phyloP scores from a whole-genome alignment of 2,797 vertebrate species.

The Clarias pachynema region DNA sequence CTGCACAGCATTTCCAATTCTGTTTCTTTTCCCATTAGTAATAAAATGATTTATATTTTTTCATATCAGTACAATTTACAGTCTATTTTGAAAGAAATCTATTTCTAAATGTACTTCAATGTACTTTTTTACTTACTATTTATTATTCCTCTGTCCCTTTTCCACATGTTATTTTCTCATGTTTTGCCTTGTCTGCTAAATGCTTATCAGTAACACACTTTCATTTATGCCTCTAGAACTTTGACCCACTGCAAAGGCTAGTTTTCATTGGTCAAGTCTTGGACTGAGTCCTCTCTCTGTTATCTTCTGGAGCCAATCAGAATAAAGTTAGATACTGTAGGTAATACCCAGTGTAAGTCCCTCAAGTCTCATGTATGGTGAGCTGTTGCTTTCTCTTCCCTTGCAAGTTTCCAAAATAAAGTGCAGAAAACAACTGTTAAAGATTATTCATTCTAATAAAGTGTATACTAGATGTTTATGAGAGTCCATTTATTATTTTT shows the following conservation, averaged over 20 bases:
- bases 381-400: conserved; percentile 52
- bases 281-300: conserved; percentile 39
- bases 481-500: not conserved
- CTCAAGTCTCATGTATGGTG: conserved; percentile 31
- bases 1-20: not conserved
- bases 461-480: not conserved
- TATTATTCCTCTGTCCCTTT: conserved; percentile 14
- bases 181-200: conserved; percentile 62
- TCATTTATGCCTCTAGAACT: conserved; percentile 63
- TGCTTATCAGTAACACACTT: conserved; percentile 63
- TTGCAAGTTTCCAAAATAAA: not conserved
- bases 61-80: not conserved
- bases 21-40: not conserved
- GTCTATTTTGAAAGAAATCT: not conserved
- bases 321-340: conserved; percentile 28
- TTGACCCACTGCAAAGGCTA: conserved; percentile 64
- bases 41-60: not conserved
- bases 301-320: conserved; percentile 49
- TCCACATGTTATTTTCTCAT: conserved; percentile 66
- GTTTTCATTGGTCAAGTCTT: conserved; percentile 49
- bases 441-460: not conserved
- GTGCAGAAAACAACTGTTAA: not conserved
- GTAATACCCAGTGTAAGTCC: conserved; percentile 36
- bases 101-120: not conserved
- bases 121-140: not conserved